Conservation (phyloP, 2,797 vertebrate species). For the Coregonus sp. region DNA sequence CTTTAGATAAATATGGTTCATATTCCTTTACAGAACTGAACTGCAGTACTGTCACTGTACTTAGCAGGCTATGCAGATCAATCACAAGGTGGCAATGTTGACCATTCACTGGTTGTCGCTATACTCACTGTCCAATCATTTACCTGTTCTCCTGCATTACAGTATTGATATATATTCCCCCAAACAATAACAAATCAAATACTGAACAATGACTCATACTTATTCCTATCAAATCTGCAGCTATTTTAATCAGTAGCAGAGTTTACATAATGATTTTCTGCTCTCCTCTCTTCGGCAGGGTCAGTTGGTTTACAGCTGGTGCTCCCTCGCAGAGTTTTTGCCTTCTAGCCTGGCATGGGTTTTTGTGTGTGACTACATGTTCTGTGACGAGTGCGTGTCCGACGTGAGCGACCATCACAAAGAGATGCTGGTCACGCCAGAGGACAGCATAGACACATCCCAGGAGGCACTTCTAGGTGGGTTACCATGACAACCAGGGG, state of each 20-base stretch:
- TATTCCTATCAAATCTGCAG: too few species aligned
- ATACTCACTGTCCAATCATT: too few species aligned
- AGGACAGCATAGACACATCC: constrained; percentile 65
- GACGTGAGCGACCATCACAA: constrained; percentile 77
- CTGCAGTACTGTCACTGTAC: too few species aligned
- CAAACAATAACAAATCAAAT: too few species aligned
- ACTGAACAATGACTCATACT: too few species aligned
- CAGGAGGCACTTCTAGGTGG: constrained; percentile 61
- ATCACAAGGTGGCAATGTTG: too few species aligned
- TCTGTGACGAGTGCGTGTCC: constrained; percentile 71
- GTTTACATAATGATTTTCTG: neutral
- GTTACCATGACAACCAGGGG: neutral
- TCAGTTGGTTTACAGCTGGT: constrained; percentile 44
- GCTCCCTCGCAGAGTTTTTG: constrained; percentile 78
- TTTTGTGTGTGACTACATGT: constrained; percentile 81
- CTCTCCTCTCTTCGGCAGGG: constrained; percentile 6
- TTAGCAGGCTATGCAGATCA: too few species aligned
- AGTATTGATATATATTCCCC: too few species aligned
- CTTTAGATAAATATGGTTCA: neutral
- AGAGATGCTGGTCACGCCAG: constrained; percentile 78
- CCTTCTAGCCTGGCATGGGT: constrained; percentile 65
- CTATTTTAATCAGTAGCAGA: too few species aligned
- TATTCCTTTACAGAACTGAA: too few species aligned
- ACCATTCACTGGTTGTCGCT: too few species aligned
- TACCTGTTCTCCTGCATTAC: too few species aligned